phyloP scores from a whole-genome alignment of 2,113 vertebrate genomes.

The Aplodontia rufa region DNA sequence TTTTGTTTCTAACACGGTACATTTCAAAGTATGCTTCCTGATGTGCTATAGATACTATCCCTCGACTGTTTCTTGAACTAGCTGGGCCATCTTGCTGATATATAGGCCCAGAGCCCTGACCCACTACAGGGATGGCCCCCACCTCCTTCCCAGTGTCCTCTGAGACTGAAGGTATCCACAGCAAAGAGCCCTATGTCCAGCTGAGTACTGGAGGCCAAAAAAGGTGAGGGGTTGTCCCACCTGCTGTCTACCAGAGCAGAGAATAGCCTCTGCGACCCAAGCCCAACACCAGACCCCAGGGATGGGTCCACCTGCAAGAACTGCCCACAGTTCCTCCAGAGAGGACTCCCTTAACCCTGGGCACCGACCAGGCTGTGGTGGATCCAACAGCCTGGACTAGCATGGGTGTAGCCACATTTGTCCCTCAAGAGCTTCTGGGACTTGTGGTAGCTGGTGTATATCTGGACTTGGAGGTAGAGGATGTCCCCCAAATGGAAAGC shows the following conservation, averaged over 20 bases:
- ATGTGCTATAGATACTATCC: neutral
- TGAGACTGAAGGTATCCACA: slow-evolving; percentile 71
- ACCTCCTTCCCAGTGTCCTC: slow-evolving; percentile 65
- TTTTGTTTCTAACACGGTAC: neutral
- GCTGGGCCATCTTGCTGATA: neutral
- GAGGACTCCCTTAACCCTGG: slow-evolving; percentile 54
- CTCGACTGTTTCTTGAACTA: neutral
- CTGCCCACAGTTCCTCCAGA: slow-evolving; percentile 33
- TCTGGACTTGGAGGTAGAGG: slow-evolving; percentile 66
- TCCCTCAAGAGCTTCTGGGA: slow-evolving; percentile 73
- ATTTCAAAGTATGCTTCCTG: neutral
- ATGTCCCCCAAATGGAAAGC: slow-evolving; percentile 64
- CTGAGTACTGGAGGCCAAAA: slow-evolving; percentile 59
- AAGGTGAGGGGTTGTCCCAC: slow-evolving; percentile 65
- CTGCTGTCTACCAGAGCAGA: slow-evolving; percentile 62
- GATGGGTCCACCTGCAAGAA: neutral
- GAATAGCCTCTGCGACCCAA: neutral
- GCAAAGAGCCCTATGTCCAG: slow-evolving; percentile 68
- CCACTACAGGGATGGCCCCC: too few relatives aligned
- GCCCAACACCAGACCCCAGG: neutral
- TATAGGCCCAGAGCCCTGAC: neutral
- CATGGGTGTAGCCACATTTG: neutral
- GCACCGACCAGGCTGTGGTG: slow-evolving; percentile 54
- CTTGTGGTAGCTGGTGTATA: neutral
- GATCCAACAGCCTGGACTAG: neutral